These are phyloP conservation scores for Eretmocerus hayati DNA, from an alignment of 2,888 invertebrate genomes.

Conservation along the genomic window DNA sequence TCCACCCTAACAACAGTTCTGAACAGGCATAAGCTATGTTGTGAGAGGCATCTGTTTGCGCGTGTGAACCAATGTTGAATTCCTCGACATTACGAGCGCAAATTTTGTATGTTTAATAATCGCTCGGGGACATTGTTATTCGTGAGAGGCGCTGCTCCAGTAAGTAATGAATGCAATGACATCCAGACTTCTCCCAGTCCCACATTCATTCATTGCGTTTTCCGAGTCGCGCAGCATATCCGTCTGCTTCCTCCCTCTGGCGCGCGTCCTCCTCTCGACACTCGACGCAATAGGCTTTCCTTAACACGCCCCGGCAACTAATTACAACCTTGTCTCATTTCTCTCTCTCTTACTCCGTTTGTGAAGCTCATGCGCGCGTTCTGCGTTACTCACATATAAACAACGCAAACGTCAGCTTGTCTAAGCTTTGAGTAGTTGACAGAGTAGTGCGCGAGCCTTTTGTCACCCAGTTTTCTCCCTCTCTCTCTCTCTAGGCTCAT, in stretches of 20 bases:
- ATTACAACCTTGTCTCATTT: conserved; percentile 5
- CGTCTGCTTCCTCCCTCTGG: neutral
- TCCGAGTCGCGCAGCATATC: neutral
- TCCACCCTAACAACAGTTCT: too few relatives aligned
- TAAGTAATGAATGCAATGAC: neutral
- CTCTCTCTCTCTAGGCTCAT: too few relatives aligned
- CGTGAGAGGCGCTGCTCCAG: too few relatives aligned
- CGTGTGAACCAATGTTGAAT: too few relatives aligned
- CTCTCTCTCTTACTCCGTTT: neutral
- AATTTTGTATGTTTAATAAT: too few relatives aligned
- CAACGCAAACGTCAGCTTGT: conserved; percentile 3
- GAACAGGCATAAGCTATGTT: too few relatives aligned
- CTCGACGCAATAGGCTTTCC: neutral
- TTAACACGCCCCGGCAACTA: conserved; percentile 1
- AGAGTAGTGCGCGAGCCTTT: neutral
- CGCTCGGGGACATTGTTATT: too few relatives aligned
- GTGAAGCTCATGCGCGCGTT: neutral
- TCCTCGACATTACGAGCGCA: too few relatives aligned
- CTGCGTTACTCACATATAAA: neutral
- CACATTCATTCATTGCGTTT: neutral
- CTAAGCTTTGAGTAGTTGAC: neutral
- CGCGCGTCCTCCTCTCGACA: neutral
- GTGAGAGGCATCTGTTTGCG: too few relatives aligned
- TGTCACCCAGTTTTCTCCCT: too few relatives aligned
- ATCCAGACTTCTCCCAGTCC: neutral